A percentile compares a stretch with the other conserved stretches of the same genome.
Conservation (phyloP, 2,888 invertebrate genomes). For the Hypena proboscidalis region DNA sequence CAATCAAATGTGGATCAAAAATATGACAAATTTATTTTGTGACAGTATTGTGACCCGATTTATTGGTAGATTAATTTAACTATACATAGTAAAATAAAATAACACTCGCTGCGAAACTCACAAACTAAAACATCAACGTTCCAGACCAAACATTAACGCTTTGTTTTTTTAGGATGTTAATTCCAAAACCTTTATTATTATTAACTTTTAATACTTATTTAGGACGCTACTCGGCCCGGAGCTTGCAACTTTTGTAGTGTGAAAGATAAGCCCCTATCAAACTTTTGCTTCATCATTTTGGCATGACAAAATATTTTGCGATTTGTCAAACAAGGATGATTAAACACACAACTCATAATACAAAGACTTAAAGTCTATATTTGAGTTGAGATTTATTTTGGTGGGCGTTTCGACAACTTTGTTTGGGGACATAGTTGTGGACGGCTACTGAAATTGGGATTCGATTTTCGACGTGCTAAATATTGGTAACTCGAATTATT, state of each 20-base stretch:
- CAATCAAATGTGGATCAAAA: too few species aligned
- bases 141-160: not conserved
- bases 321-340: not conserved
- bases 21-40: too few species aligned
- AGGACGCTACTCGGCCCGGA: constrained; percentile 14
- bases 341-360: not conserved
- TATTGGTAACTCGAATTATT: constrained; percentile 39
- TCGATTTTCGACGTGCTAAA: constrained; percentile 36
- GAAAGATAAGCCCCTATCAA: constrained; percentile 36
- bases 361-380: not conserved
- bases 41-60: too few species aligned
- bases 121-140: not conserved
- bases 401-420: constrained; percentile 1
- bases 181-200: constrained; percentile 17
- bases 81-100: too few species aligned
- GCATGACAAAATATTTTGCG: constrained; percentile 8
- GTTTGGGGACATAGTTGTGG: constrained; percentile 14
- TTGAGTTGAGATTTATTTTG: not conserved
- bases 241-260: constrained; percentile 28
- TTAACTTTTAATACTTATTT: constrained; percentile 36
- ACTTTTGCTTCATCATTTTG: constrained; percentile 36
- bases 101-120: too few species aligned
- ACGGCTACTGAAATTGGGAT: constrained; percentile 25
- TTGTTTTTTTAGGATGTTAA: constrained; percentile 11
- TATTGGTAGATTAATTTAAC: too few species aligned